phyloP scores from a whole-genome alignment of 1,140 invertebrate genomes.

The Drosophila obscura region DNA sequence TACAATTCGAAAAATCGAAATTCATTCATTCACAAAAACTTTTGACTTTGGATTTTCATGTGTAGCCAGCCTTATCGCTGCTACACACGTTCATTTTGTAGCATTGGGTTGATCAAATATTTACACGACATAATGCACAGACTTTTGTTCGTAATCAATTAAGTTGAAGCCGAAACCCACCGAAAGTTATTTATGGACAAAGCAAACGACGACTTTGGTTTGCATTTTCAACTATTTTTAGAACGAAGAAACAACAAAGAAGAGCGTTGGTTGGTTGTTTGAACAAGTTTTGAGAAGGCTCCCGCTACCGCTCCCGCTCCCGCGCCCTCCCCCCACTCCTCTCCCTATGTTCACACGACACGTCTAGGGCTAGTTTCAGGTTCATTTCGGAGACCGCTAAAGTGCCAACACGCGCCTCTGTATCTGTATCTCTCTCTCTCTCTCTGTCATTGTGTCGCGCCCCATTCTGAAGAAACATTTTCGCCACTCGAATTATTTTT shows the following conservation, averaged over 20 bases:
- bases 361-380: slow-evolving; percentile 45
- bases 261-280: slow-evolving; percentile 18
- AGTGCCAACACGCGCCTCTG: slow-evolving; percentile 71
- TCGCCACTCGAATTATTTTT: slow-evolving; percentile 52
- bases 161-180: slow-evolving; percentile 13
- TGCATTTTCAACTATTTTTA: slow-evolving; percentile 55
- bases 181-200: slow-evolving; percentile 44
- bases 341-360: too few species aligned
- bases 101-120: slow-evolving; percentile 37
- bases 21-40: slow-evolving; percentile 44
- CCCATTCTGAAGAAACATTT: slow-evolving; percentile 35
- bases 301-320: not conserved
- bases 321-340: not conserved
- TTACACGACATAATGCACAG: slow-evolving; percentile 25
- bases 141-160: slow-evolving; percentile 33
- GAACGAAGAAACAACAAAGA: slow-evolving; percentile 17
- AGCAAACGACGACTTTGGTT: slow-evolving; percentile 30
- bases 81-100: slow-evolving; percentile 1
- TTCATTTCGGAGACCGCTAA: slow-evolving; percentile 35
- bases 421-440: slow-evolving; percentile 10
- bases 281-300: slow-evolving; percentile 40
- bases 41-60: slow-evolving; percentile 3
- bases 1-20: slow-evolving; percentile 9
- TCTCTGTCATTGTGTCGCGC: slow-evolving; percentile 11
- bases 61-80: slow-evolving; percentile 5